Base-by-base conservation (phyloP, 2,888 invertebrate genomes). In the Apantesis nais region DNA sequence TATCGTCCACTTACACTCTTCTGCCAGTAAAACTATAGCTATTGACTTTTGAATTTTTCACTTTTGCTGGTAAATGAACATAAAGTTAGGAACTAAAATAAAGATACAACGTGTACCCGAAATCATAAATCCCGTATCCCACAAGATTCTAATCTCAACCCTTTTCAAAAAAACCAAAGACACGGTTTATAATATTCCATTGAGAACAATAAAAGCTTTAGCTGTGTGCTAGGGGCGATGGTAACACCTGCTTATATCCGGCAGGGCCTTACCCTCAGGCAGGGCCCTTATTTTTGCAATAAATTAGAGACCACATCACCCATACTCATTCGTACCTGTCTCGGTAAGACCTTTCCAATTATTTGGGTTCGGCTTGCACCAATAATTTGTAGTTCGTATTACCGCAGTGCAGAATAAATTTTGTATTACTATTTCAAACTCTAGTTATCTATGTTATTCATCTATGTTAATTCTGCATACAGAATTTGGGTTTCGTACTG, bases 251-350 rank as follows among this genome's bases (percentile, higher is more conserved):
- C 83, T 81, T 83, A 75, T 78, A 78, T 75, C 78, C 74, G 83
- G 67, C 62, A 58, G 58, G 58, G 58, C 29, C 58, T 78, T 75
- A 74, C 73, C 80, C 73, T 25, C 39, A 68, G 75, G 78, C 76
- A 71, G 69, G 72, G 77, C 81, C 81, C 82, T 86, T 84, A 85
- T 87, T 86, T 86, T 87, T 83, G 85, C 85, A 86, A 89, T 89
- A 89, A 88, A 89, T 89, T 86, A 88, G 83, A 78, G 83, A 82
- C 83, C 84, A 76, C 85, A 83, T 85, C 80, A 83, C 80, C 74
- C 78, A 74, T 80, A 82, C 82, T 78, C 83, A 86, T 82, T 82
- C 79, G 77, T 82, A 84, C 80, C 81, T 83, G 81, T 80, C 83
- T 64, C 22, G 44, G 75, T 80, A 79, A 85, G 81, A 79, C 83